Base-by-base conservation (phyloP, 2,797 vertebrate genomes). In the Sphenopsis melanotis region DNA sequence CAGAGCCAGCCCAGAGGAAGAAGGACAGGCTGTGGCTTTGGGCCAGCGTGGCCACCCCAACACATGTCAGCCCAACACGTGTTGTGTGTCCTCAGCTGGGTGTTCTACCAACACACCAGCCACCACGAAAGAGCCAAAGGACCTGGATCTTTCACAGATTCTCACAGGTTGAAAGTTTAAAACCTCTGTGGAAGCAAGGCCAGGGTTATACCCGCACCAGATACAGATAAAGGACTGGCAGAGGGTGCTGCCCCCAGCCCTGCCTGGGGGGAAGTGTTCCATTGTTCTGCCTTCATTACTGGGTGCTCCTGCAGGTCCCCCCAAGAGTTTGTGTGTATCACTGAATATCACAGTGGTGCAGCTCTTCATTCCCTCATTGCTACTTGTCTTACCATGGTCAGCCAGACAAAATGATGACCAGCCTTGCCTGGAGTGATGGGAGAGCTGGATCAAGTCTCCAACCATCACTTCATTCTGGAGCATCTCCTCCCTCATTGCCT, bases 241-340 rank as follows among this genome's bases (percentile, higher is more conserved):
- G 36, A 29, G 26, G 46, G 22, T 36, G 68, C 68, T 15, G 2
- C 37, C 16, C 32, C 52, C 74, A 27, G 20, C 12, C 7, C 37
- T 5, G 0, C 41, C 52, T 14, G 12, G 22, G 2, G 19, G 16
- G 6, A 74, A 36, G 19, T 1, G 1, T 39, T 55, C 24, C 49
- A 21, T 39, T 8, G 1, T 37, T 75, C 44, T 71, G 44, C 34
- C 46, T 60, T 50, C 2, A 0, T 46, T 44, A 4, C 23, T 16
- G 34, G 13, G 32, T 34, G n/a, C 21, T 66, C 3, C 0, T 65
- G 29, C 47, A 59, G 74, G 24, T 23, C 6, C 37, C 42, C 29
- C 46, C 7, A 6, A 7, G 27, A 22, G 12, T 12, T 24, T 56
- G n/a, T 23, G 13, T 41, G 2, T 15, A 26, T 5, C 21, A 1